Evolutionary conservation across 2,888 invertebrate species (phyloP).

Genomic region (Diogma glabrata): DNA sequence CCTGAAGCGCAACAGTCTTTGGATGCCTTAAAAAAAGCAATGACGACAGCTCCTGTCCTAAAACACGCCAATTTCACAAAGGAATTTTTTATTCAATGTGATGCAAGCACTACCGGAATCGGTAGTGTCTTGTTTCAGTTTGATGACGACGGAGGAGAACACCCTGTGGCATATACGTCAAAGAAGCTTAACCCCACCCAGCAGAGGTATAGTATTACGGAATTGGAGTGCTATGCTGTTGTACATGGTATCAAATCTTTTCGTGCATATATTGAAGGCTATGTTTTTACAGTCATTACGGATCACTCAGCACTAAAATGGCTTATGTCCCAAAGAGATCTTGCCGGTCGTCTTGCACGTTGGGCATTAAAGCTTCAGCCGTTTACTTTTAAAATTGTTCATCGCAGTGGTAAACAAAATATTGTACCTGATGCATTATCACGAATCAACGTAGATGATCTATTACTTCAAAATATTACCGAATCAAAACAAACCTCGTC

Average conservation of each 20-base stretch:
- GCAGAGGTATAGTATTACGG: too few species aligned
- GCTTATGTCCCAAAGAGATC: too few species aligned
- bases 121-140: background rate
- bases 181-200: too few species aligned
- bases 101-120: background rate
- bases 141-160: background rate
- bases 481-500: background rate
- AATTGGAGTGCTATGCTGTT: background rate
- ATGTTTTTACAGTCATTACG: too few species aligned
- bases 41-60: slow-evolving; percentile 1
- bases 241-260: background rate
- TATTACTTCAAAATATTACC: background rate
- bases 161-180: background rate
- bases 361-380: too few species aligned
- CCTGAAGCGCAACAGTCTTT: slow-evolving; percentile 11
- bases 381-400: background rate
- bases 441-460: background rate
- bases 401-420: background rate
- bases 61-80: background rate
- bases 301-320: too few species aligned
- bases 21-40: slow-evolving; percentile 8
- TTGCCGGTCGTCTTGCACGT: too few species aligned
- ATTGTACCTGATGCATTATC: background rate
- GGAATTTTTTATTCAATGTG: too few species aligned
- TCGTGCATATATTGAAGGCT: too few species aligned